phyloP scores from a whole-genome alignment of 2,113 vertebrate genomes.

The Cephalopterus ornatus region DNA sequence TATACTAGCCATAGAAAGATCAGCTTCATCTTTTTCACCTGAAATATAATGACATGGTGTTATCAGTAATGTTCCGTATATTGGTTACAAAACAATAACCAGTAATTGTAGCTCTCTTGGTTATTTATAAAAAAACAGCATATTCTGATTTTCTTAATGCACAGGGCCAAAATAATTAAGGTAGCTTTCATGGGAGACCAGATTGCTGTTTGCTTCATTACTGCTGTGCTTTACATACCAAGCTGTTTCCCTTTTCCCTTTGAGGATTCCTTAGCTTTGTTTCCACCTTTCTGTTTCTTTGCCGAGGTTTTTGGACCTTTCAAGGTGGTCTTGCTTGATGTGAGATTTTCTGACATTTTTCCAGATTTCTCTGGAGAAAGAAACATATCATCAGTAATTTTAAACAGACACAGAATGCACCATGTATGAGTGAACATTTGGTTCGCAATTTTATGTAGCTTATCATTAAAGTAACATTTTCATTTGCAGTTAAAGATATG shows the following conservation, averaged over 20 bases:
- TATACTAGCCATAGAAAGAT: slow-evolving; percentile 66
- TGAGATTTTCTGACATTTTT: slow-evolving; percentile 42
- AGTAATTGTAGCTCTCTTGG: not conserved
- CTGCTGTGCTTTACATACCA: slow-evolving; percentile 34
- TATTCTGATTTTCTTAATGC: not conserved
- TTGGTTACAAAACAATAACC: not conserved
- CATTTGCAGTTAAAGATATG: not conserved
- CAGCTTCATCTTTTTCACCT: slow-evolving; percentile 63
- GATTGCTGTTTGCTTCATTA: not conserved
- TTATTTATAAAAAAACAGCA: not conserved
- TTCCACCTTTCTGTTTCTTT: slow-evolving; percentile 55
- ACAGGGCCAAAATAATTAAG: not conserved
- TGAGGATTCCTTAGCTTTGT: not conserved
- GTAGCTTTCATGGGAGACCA: not conserved
- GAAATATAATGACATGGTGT: slow-evolving; percentile 38
- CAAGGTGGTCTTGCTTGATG: not conserved
- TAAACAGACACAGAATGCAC: not conserved
- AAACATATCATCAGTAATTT: not conserved
- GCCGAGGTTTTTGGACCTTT: not conserved
- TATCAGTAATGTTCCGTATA: not conserved
- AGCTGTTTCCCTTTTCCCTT: slow-evolving; percentile 35
- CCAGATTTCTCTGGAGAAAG: slow-evolving; percentile 9
- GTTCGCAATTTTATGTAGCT: not conserved
- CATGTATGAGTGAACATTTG: not conserved
- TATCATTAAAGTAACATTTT: not conserved